phyloP scores from a whole-genome alignment of 1,140 invertebrate genomes.

The Drosophila suzukii region DNA sequence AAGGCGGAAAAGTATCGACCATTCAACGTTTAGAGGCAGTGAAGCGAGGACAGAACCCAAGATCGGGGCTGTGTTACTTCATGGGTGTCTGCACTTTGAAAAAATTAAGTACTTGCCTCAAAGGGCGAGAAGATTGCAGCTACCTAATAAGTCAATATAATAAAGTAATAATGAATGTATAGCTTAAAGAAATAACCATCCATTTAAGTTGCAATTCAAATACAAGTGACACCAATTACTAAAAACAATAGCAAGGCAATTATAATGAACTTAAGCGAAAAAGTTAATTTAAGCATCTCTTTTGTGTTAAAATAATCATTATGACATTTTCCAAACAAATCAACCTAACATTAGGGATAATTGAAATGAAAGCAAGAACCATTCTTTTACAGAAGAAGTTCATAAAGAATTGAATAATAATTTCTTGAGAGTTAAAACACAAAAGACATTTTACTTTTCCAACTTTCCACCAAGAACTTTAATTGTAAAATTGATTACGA shows the following conservation, averaged over 20 bases:
- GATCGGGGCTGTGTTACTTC: slow-evolving; percentile 42
- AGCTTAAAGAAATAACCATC: too few species aligned
- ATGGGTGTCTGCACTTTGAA: slow-evolving; percentile 25
- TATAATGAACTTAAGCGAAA: neutral
- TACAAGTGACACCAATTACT: neutral
- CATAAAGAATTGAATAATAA: neutral
- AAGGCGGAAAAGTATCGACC: slow-evolving; percentile 20
- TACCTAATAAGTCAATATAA: neutral
- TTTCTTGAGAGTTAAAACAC: neutral
- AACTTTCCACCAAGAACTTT: neutral
- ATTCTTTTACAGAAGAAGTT: neutral
- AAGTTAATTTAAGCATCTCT: neutral
- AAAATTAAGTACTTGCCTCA: neutral
- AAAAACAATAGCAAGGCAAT: neutral
- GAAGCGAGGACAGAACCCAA: slow-evolving; percentile 61
- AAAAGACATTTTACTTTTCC: neutral
- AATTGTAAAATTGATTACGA: neutral
- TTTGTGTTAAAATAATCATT: neutral
- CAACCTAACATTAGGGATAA: neutral
- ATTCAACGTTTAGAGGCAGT: slow-evolving; percentile 40
- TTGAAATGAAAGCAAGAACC: neutral
- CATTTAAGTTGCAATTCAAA: neutral
- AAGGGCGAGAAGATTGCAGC: neutral
- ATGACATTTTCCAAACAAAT: neutral
- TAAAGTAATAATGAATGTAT: neutral